Evolutionary conservation across 2,797 vertebrate species (phyloP).

Genomic region (Leuciscus waleckii): DNA sequence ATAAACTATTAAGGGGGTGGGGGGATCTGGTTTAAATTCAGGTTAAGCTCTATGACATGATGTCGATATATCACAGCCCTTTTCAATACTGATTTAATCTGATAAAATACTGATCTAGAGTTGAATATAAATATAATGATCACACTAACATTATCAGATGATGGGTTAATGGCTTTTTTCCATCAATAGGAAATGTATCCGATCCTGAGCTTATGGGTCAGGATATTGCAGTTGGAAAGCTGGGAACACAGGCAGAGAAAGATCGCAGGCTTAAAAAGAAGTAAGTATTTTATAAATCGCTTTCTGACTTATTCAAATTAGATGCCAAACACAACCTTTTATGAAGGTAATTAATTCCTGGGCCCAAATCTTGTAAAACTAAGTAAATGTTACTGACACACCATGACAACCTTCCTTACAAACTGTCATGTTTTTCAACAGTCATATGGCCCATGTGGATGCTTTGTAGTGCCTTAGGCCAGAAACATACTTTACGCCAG

Average conservation of each 20-base stretch:
- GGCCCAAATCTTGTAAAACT: background rate
- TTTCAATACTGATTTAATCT: background rate
- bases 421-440: background rate
- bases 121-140: background rate
- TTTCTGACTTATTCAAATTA: background rate
- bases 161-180: background rate
- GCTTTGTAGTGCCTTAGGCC: constrained; percentile 19
- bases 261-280: constrained; percentile 98
- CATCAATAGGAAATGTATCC: constrained; percentile 83
- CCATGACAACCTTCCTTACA: background rate
- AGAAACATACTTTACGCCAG: constrained; percentile 7
- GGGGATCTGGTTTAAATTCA: background rate
- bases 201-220: constrained; percentile 90
- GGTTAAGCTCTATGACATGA: background rate
- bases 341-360: background rate
- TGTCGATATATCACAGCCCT: background rate
- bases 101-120: background rate
- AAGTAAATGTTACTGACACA: background rate
- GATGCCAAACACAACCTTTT: background rate
- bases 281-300: constrained; percentile 78
- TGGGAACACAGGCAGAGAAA: constrained; percentile 98
- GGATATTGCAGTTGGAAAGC: constrained; percentile 91
- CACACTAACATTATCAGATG: background rate
- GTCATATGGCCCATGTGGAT: background rate
- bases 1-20: background rate